Conservation (phyloP, 2,888 invertebrate species). For the Rhamnusium bicolor region DNA sequence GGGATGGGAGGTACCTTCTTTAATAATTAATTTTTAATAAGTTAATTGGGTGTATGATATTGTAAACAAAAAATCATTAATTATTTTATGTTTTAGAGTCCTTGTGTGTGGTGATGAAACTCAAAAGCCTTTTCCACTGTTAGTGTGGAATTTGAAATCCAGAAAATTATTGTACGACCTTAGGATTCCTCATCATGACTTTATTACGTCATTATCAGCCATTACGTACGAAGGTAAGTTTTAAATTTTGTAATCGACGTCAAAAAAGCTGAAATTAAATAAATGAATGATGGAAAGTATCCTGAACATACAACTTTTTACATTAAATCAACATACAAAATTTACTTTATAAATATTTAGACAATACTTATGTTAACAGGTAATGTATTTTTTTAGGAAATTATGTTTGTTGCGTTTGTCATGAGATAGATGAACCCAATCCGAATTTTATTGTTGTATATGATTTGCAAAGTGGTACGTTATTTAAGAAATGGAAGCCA, state of each 20-base stretch:
- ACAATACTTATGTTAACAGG: no score
- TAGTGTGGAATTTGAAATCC: slow-evolving; percentile 91
- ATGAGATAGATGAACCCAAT: slow-evolving; percentile 83
- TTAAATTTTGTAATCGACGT: neutral
- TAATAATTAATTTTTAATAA: neutral
- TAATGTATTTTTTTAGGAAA: slow-evolving; percentile 71
- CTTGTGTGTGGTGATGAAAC: slow-evolving; percentile 94
- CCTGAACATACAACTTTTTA: no score
- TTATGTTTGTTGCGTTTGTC: slow-evolving; percentile 81
- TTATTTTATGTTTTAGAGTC: slow-evolving; percentile 73
- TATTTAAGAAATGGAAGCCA: slow-evolving; percentile 95
- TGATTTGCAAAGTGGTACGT: slow-evolving; percentile 90
- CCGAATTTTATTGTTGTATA: slow-evolving; percentile 94
- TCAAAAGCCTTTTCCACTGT: slow-evolving; percentile 90
- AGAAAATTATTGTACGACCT: slow-evolving; percentile 89
- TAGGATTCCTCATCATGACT: slow-evolving; percentile 91
- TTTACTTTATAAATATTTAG: no score
- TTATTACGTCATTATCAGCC: slow-evolving; percentile 86
- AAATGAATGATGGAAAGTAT: no score
- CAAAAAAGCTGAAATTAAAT: no score
- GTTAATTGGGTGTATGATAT: neutral
- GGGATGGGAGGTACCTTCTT: slow-evolving; percentile 82
- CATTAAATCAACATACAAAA: no score
- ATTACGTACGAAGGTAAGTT: slow-evolving; percentile 85
- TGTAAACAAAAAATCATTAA: neutral